A percentile compares a stretch with the other conserved stretches of the same genome.
Evolutionary conservation across 1,140 invertebrate species (phyloP).

Genomic region (Drosophila teissieri): DNA sequence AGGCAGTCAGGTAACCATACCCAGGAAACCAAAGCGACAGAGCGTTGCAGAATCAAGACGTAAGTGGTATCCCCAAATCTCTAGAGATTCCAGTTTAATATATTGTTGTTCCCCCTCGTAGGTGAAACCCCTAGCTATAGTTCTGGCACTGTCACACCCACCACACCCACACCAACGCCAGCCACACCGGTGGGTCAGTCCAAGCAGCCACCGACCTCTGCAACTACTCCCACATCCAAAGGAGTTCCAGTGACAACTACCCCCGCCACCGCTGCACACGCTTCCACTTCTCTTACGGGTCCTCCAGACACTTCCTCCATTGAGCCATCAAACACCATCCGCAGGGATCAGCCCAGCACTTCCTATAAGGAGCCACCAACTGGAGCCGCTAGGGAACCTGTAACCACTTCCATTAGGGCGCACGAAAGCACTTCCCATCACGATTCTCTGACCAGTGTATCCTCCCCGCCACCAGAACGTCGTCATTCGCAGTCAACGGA

Average conservation of each 20-base stretch:
- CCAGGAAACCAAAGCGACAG: constrained; percentile 74
- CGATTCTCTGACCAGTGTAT: constrained; percentile 8
- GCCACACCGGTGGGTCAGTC: background rate
- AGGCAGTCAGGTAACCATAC: background rate
- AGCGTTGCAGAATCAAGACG: constrained; percentile 56
- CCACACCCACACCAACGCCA: constrained; percentile 40
- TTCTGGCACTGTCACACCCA: constrained; percentile 46
- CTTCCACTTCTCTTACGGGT: background rate
- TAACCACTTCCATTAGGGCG: background rate
- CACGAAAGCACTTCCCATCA: constrained; percentile 4
- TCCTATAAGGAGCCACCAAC: background rate
- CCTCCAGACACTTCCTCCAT: background rate
- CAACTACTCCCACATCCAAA: constrained; percentile 13
- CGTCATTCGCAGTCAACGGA: constrained; percentile 75
- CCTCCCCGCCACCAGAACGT: constrained; percentile 40
- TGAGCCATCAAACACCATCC: background rate
- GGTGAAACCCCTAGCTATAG: constrained; percentile 44
- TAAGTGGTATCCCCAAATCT: constrained; percentile 37
- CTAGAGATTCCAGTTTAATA: background rate
- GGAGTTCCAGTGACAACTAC: background rate
- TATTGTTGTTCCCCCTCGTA: background rate
- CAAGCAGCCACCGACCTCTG: constrained; percentile 19
- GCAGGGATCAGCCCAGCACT: background rate
- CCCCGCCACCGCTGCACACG: constrained; percentile 9
- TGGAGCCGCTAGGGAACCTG: background rate